Percentiles rank a stretch among this genome's conserved stretches.
phyloP scores from a whole-genome alignment of 2,113 vertebrate species.

The Apus apus region DNA sequence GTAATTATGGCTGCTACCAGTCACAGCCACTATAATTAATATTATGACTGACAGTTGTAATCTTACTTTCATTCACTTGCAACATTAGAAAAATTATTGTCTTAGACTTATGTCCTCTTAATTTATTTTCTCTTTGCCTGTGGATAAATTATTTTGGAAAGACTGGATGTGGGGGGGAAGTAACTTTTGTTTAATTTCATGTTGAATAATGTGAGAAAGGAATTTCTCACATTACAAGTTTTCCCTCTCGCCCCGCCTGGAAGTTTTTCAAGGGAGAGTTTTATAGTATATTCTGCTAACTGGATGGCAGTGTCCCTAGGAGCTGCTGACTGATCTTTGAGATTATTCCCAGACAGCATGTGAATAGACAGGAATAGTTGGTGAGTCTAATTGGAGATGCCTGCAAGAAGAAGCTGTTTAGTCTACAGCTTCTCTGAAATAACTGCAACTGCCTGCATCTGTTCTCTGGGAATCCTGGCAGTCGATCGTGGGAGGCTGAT shows the following conservation, averaged over 20 bases:
- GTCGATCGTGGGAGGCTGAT: background rate
- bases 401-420: background rate
- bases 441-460: background rate
- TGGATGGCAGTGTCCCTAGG: background rate
- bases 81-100: background rate
- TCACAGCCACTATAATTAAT: background rate
- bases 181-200: background rate
- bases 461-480: background rate
- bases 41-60: background rate
- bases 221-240: background rate
- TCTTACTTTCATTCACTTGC: background rate
- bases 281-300: background rate
- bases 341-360: background rate
- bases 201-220: background rate
- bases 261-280: background rate
- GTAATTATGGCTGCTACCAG: background rate
- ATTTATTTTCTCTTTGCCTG: background rate
- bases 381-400: background rate
- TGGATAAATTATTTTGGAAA: background rate
- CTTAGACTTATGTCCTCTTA: background rate
- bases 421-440: background rate
- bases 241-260: accelerated
- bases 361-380: background rate
- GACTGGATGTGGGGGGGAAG: background rate
- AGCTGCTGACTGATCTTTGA: background rate